Evolutionary conservation across 2,888 invertebrate genomes (phyloP), one percentile per base, ranked within the genome.

Genomic region (Adela reaumurella): DNA sequence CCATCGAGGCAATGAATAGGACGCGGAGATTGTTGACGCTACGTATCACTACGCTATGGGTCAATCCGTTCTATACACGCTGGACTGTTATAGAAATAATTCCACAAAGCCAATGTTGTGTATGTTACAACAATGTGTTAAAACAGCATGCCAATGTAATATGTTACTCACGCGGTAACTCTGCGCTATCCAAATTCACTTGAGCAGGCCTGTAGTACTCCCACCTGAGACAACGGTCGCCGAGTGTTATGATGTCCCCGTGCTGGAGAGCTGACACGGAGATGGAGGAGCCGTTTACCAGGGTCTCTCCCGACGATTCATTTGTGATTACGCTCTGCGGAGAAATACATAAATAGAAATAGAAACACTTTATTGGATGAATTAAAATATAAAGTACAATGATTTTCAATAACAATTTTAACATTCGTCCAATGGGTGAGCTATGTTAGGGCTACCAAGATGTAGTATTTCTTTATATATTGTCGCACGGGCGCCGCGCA

Each of bases 291-390:
- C 69, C 72, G 59, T 81, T 81, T 54, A 82, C 69, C 44, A 64
- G 55, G 6, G 81, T 74, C 47, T 64, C 63, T 1, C 68, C 68
- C 53, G n/a, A 8, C 17, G 72, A 68, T 51, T 77, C 69, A 51
- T 73, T 74, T 42, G 71, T 67, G 1, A 82, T 63, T 52, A 74
- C 67, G 16, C 79, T 72, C 81, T 82, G 59, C 17, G 57, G 56
- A 16, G 8, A 51, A n/a, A n/a, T n/a, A n/a, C n/a, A n/a, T n/a
- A n/a, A 28, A 17, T 19, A 42, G 17, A 8, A 17, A 35, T 24
- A 11, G 3, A 4, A 5, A 46, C 17, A 42, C 14, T 16, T 16
- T n/a, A n/a, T n/a, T n/a, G n/a, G n/a, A n/a, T n/a, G 24, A 4
- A 24, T 24, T 24, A 24, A 6, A 24, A 24, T 24, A 8, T 4